Evolutionary conservation across 2,888 invertebrate species (phyloP).

Genomic region (Chorisops tibialis): DNA sequence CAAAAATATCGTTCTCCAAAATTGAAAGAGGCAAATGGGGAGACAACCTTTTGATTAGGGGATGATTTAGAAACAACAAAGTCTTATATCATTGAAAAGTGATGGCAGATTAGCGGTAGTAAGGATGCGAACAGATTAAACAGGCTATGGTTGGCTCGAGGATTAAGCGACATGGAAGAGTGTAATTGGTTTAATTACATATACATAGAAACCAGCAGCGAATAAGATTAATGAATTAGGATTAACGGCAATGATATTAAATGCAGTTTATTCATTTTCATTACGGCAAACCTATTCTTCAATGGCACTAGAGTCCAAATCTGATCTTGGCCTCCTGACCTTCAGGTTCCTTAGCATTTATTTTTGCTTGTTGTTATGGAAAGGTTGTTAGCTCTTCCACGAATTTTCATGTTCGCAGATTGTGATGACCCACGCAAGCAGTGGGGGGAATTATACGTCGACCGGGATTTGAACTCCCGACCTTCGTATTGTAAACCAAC

Average conservation of each 20-base stretch:
- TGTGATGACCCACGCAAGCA: no score
- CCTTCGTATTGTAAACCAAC: no score
- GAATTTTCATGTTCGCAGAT: no score
- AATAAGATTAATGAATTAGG: conserved; percentile 6
- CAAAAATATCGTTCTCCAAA: conserved; percentile 1
- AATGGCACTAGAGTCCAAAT: no score
- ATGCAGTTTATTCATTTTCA: no score
- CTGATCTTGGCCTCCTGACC: no score
- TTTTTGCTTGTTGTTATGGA: no score
- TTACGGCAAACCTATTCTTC: no score
- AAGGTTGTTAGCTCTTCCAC: no score
- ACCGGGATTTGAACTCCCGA: no score
- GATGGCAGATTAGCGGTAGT: conserved; percentile 1
- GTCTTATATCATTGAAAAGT: neutral
- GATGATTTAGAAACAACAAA: conserved; percentile 3
- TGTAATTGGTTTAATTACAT: neutral
- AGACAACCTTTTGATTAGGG: conserved; percentile 13
- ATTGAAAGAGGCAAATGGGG: conserved; percentile 7
- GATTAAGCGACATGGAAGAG: neutral
- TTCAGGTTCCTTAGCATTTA: no score
- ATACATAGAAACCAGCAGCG: conserved; percentile 4
- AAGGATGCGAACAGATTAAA: conserved; percentile 16
- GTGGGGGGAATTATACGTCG: no score
- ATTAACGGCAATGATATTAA: neutral
- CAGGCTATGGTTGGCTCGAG: conserved; percentile 5